A percentile compares a stretch with the other conserved stretches of the same genome.
phyloP scores from a whole-genome alignment of 1,140 invertebrate species.

The Mya arenaria region DNA sequence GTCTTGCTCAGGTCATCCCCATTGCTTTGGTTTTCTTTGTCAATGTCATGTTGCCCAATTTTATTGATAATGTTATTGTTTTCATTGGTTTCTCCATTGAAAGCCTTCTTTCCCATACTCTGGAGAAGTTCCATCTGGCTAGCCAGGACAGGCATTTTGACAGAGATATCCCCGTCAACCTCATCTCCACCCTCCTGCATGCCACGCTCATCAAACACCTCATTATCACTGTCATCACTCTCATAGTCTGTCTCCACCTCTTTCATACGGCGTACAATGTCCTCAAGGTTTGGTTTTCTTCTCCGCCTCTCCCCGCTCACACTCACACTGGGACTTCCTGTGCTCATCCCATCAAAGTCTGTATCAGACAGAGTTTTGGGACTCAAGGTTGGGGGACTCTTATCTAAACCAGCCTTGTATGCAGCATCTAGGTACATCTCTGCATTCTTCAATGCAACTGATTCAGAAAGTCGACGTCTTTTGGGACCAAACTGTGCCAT shows the following conservation, averaged over 20 bases:
- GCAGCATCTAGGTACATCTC: slow-evolving; percentile 43
- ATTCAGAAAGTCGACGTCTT: slow-evolving; percentile 32
- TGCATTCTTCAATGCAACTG: slow-evolving; percentile 36
- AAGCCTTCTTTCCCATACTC: slow-evolving; percentile 1
- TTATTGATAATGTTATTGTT: slow-evolving; percentile 55
- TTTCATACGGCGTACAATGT: slow-evolving; percentile 74
- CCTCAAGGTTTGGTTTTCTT: slow-evolving; percentile 75
- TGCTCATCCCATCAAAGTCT: slow-evolving; percentile 54
- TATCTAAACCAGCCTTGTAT: slow-evolving; percentile 42
- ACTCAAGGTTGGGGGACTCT: slow-evolving; percentile 60
- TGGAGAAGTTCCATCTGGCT: slow-evolving; percentile 20
- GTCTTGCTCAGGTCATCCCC: slow-evolving; percentile 8
- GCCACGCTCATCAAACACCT: slow-evolving; percentile 64
- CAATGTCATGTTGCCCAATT: slow-evolving; percentile 29
- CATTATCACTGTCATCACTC: slow-evolving; percentile 69
- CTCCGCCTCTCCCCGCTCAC: slow-evolving; percentile 59
- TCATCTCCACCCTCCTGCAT: slow-evolving; percentile 65
- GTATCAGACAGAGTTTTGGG: slow-evolving; percentile 59
- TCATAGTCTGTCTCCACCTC: slow-evolving; percentile 64
- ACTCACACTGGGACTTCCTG: slow-evolving; percentile 60
- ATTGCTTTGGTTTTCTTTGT: slow-evolving; percentile 46
- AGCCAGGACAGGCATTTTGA: slow-evolving; percentile 27
- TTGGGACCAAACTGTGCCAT: slow-evolving; percentile 2
- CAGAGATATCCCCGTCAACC: slow-evolving; percentile 68
- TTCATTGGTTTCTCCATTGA: slow-evolving; percentile 42